Evolutionary conservation across 2,797 vertebrate species (phyloP).

Genomic region (Balearica regulorum): DNA sequence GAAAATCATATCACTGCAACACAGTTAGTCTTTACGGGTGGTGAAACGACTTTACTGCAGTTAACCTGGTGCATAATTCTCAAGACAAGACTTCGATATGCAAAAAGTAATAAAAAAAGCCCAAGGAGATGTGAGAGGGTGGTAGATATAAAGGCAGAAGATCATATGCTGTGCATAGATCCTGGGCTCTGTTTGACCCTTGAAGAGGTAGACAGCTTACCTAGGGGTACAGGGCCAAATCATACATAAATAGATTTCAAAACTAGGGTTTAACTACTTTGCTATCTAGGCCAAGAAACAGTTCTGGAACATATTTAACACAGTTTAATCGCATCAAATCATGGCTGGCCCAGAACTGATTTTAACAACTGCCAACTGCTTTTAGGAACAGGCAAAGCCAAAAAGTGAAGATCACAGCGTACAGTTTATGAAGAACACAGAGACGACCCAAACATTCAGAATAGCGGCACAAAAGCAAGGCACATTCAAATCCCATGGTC

Average conservation of each 20-base stretch:
- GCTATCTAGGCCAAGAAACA: constrained; percentile 59
- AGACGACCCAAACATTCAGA: neutral
- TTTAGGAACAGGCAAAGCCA: constrained; percentile 11
- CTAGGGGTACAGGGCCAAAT: neutral
- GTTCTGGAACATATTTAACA: constrained; percentile 59
- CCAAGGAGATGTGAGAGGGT: neutral
- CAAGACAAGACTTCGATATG: neutral
- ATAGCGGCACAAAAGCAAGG: neutral
- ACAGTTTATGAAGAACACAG: neutral
- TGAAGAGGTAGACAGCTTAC: neutral
- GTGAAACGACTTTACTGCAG: neutral
- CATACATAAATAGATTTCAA: constrained; percentile 11
- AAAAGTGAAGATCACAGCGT: neutral
- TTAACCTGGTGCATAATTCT: neutral
- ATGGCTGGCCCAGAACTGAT: constrained; percentile 42
- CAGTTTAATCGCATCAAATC: constrained; percentile 50
- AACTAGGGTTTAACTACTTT: constrained; percentile 35
- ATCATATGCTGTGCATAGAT: neutral
- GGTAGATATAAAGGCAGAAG: neutral
- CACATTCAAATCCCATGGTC: constrained; percentile 52
- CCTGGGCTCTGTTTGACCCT: neutral
- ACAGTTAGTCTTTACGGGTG: neutral
- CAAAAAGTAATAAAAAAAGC: neutral
- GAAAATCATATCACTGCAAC: neutral
- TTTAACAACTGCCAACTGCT: constrained; percentile 58